Percentiles rank a stretch among this genome's conserved stretches.
These are phyloP conservation scores for Esperia sulphurella DNA, from an alignment of 2,888 invertebrate genomes.

Conservation along the genomic window DNA sequence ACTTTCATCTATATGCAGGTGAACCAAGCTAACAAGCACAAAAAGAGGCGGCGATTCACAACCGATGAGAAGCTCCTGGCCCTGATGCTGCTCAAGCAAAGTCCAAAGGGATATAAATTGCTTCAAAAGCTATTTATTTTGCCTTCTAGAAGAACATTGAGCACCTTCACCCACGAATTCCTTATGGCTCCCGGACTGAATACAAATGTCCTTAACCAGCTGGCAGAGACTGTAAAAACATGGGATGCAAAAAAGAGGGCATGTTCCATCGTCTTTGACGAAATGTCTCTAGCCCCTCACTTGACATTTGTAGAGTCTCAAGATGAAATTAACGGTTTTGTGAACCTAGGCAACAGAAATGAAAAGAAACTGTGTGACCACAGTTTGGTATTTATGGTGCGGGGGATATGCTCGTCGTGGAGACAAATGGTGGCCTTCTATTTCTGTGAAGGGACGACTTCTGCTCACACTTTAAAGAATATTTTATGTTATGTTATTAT, in stretches of 20 bases:
- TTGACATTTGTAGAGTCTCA: slow-evolving; percentile 14
- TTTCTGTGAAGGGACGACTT: slow-evolving; percentile 22
- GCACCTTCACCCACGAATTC: background rate
- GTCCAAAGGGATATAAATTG: slow-evolving; percentile 8
- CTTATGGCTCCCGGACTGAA: too few species aligned
- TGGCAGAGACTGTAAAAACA: too few species aligned
- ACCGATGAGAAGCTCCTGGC: slow-evolving; percentile 7
- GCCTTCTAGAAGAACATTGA: too few species aligned
- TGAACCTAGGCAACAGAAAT: slow-evolving; percentile 12
- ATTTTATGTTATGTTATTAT: slow-evolving; percentile 14
- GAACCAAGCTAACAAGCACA: slow-evolving; percentile 4
- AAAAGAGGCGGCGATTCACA: slow-evolving; percentile 6
- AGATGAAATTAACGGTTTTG: too few species aligned
- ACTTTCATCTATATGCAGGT: slow-evolving; percentile 10
- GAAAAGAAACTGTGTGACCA: slow-evolving; percentile 16
- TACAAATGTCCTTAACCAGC: too few species aligned
- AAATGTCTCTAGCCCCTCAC: slow-evolving; percentile 17
- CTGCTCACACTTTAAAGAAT: slow-evolving; percentile 14
- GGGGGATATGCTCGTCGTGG: too few species aligned
- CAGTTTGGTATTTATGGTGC: slow-evolving; percentile 20
- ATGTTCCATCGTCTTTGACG: slow-evolving; percentile 22
- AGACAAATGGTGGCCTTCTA: slow-evolving; percentile 19
- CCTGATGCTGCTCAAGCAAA: slow-evolving; percentile 6
- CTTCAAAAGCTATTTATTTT: too few species aligned
- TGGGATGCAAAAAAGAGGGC: slow-evolving; percentile 14